These are phyloP conservation scores for Mungos mungo DNA, from an alignment of 2,113 vertebrate species.

Conservation along the genomic window DNA sequence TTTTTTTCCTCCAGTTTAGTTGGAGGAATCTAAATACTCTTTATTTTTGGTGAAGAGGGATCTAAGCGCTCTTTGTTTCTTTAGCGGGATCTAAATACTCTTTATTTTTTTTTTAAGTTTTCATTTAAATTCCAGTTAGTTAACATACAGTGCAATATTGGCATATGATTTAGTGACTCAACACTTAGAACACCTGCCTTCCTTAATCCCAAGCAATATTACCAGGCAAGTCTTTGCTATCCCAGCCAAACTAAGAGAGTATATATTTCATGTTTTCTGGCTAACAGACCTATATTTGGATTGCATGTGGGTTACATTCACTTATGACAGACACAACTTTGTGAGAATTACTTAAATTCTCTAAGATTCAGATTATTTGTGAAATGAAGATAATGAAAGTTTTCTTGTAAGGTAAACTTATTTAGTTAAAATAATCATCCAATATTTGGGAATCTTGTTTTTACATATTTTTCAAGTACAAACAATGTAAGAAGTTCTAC, in stretches of 20 bases:
- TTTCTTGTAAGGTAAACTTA: background rate
- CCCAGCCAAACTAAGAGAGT: rapidly evolving
- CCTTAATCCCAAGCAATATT: background rate
- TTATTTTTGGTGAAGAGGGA: background rate
- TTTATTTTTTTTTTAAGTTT: background rate
- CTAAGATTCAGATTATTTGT: background rate
- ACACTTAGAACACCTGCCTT: background rate
- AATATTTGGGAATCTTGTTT: background rate
- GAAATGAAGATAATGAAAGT: background rate
- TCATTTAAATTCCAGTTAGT: background rate
- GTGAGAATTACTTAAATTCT: background rate
- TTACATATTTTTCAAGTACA: background rate
- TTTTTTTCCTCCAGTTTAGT: too few relatives aligned
- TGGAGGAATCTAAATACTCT: background rate
- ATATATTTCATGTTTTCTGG: background rate
- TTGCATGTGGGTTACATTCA: background rate
- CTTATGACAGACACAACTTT: background rate
- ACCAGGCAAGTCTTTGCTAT: background rate
- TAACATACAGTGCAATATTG: background rate
- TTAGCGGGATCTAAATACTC: background rate
- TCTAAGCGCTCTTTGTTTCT: background rate
- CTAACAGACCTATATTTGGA: background rate
- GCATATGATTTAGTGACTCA: background rate
- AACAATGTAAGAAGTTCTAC: background rate
- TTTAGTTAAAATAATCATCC: background rate